These are phyloP conservation scores for Alligator mississippiensis DNA, from an alignment of 2,113 vertebrate species.

Conservation along the genomic window DNA sequence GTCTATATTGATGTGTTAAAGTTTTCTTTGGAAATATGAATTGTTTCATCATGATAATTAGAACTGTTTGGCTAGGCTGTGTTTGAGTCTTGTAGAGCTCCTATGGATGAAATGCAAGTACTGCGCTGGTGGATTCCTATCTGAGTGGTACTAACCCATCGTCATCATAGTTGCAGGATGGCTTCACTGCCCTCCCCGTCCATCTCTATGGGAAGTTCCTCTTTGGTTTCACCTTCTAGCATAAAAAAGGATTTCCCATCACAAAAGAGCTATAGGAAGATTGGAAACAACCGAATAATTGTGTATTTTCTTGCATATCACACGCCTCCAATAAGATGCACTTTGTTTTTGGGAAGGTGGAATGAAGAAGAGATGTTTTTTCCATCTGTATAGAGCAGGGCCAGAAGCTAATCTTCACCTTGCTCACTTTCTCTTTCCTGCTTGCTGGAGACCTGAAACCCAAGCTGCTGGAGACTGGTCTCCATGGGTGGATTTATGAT, in stretches of 20 bases:
- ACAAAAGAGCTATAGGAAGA: not conserved
- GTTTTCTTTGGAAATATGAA: not conserved
- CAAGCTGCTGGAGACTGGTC: too few relatives aligned
- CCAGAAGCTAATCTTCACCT: too few relatives aligned
- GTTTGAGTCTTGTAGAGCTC: not conserved
- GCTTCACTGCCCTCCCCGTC: not conserved
- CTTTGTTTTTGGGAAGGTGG: not conserved
- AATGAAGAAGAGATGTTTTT: not conserved
- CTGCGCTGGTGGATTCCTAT: not conserved
- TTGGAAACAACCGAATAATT: not conserved
- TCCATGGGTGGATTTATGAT: too few relatives aligned
- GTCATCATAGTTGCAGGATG: not conserved
- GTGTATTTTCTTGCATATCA: too few relatives aligned
- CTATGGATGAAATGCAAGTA: not conserved
- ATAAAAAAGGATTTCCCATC: slow-evolving; percentile 23
- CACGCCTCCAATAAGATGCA: too few relatives aligned
- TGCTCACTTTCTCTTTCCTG: too few relatives aligned
- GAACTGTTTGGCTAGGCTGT: not conserved
- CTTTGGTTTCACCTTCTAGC: slow-evolving; percentile 68
- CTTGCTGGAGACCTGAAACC: too few relatives aligned
- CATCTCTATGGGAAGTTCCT: slow-evolving; percentile 21
- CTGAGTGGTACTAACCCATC: not conserved
- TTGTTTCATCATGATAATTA: not conserved
- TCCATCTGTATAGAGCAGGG: not conserved
- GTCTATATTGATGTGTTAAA: rapidly evolving